A percentile compares a stretch with the other conserved stretches of the same genome.
Conservation (phyloP, 2,888 invertebrate species). For the Agelastica alni region DNA sequence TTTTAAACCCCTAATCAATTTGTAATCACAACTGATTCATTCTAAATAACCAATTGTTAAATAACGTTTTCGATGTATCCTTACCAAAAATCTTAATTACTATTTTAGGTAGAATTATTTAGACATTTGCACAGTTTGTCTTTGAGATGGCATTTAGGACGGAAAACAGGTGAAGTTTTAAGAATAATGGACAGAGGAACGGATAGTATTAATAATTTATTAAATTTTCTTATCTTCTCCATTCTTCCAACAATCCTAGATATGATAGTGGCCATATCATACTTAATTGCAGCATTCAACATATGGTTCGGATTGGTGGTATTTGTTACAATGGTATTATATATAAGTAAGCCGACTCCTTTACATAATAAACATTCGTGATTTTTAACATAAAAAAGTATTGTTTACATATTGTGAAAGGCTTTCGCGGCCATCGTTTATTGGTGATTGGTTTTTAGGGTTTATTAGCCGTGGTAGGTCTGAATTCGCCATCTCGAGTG, state of each 20-base stretch:
- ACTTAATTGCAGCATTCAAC: conserved; percentile 86
- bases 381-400: no score
- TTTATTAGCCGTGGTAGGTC: no score
- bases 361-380: no score
- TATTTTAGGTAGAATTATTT: conserved; percentile 74
- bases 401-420: no score
- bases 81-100: neutral
- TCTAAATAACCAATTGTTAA: no score
- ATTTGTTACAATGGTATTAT: conserved; percentile 89
- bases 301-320: conserved; percentile 95
- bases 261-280: conserved; percentile 87
- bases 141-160: conserved; percentile 89
- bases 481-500: no score
- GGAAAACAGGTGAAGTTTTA: conserved; percentile 97
- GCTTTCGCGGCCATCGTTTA: no score
- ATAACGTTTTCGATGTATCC: neutral
- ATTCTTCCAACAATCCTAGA: conserved; percentile 93
- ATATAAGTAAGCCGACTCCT: conserved; percentile 90
- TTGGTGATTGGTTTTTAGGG: no score
- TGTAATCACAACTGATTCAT: no score
- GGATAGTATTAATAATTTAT: conserved; percentile 90
- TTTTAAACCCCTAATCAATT: no score
- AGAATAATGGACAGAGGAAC: conserved; percentile 97
- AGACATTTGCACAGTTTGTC: conserved; percentile 88
- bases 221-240: conserved; percentile 90